Conservation (phyloP, 2,113 vertebrate species). For the Catharus fuscescens region DNA sequence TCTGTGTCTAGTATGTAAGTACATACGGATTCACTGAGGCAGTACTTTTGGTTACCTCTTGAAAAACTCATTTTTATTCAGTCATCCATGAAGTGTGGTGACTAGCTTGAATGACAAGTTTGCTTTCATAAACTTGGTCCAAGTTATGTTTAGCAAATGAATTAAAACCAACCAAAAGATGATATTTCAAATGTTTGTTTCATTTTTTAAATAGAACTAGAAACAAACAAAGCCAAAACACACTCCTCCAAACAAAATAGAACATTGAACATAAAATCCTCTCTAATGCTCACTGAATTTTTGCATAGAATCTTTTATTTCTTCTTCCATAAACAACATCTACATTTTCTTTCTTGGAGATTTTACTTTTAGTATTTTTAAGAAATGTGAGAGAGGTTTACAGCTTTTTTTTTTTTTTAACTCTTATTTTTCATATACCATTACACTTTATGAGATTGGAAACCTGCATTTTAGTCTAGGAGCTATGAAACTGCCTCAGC, state of each 20-base stretch:
- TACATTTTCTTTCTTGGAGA: not conserved
- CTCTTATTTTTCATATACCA: constrained; percentile 23
- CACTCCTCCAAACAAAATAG: fast-evolving
- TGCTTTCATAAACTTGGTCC: not conserved
- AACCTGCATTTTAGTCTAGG: constrained; percentile 7
- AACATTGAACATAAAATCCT: not conserved
- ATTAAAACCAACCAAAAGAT: not conserved
- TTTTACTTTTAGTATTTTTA: not conserved
- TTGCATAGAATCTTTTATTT: not conserved
- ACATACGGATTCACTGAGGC: not conserved
- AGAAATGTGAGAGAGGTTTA: not conserved
- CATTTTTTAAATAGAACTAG: not conserved
- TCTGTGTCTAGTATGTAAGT: not conserved
- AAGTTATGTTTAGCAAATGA: not conserved
- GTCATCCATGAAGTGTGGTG: not conserved
- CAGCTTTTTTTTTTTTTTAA: not conserved
- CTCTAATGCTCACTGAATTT: not conserved
- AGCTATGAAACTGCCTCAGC: constrained; percentile 45
- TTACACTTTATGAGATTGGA: constrained; percentile 33
- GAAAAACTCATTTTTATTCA: constrained; percentile 1
- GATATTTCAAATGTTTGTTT: not conserved
- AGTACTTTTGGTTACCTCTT: not conserved
- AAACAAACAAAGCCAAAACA: not conserved
- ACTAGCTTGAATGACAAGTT: not conserved
- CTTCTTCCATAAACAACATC: not conserved